Base-by-base conservation (phyloP, 1,140 invertebrate species). In the Drosophila ficusphila region DNA sequence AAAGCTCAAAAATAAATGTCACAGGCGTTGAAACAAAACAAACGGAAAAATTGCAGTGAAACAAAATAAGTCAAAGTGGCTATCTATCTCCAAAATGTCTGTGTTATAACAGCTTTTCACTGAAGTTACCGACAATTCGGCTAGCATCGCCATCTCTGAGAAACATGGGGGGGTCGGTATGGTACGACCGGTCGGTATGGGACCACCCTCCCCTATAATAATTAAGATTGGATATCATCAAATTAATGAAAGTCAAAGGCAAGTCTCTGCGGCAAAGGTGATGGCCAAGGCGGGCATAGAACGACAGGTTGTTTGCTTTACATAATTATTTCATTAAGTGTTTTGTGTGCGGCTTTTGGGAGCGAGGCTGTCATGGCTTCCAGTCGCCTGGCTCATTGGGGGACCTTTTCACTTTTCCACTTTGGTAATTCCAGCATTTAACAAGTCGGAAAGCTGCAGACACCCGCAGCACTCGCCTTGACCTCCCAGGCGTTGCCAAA, bases 271-370 rank as follows among this genome's bases (percentile, higher is more conserved):
- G 44, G 44, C 60, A 42, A 39, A 67, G 74, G 60, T 62, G 60
- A 64, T 61, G 60, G 75, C 70, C 61, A 44, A 76, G 77, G 70
- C 57, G 76, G 76, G 79, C 54, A 61, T 34, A 60, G 60, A 75
- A 58, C 49, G 62, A 48, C 65, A 76, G 57, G 52, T 76, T 69
- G 76, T 81, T 88, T 71, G 62, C 62, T 85, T 81, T 74, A 69
- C 73, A 85, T 85, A 86, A 85, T 85, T 85, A 85, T 85, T 88
- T 85, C 73, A 81, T 81, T 85, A 88, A 85, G 79, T 81, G 81
- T 74, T 73, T 64, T 48, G 70, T 64, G 39, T 64, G 44, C 44
- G 60, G 5, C 58, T 72, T 72, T 47, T 42, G 12, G 54, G 46
- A 29, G 16, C 49, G 9, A 21, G 23, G 25, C 64, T 49, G 52